These are phyloP conservation scores for Amphiduros pacificus DNA, from an alignment of 2,888 invertebrate species.

Conservation along the genomic window DNA sequence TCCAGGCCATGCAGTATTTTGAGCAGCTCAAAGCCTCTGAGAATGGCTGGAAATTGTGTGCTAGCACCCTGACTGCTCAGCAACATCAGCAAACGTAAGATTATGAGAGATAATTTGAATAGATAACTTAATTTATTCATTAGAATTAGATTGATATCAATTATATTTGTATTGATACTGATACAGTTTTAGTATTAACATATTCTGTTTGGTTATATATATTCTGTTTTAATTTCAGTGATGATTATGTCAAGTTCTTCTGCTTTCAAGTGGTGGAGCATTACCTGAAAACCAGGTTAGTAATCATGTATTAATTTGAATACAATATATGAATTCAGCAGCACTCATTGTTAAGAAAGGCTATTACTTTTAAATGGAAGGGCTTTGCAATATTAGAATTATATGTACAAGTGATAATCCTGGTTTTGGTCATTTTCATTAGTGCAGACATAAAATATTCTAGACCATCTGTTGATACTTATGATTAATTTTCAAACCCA, in stretches of 20 bases:
- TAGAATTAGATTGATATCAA: not conserved
- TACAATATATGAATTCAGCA: no score
- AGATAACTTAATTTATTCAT: not conserved
- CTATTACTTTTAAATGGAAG: no score
- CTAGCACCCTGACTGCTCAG: slow-evolving; percentile 53
- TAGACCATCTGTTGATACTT: no score
- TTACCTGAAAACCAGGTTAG: slow-evolving; percentile 60
- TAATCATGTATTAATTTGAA: no score
- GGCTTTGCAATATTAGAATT: no score
- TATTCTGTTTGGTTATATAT: not conserved
- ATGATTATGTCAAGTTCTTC: slow-evolving; percentile 62
- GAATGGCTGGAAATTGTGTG: slow-evolving; percentile 62
- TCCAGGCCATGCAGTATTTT: slow-evolving; percentile 61
- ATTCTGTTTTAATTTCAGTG: slow-evolving; percentile 41
- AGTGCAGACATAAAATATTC: no score
- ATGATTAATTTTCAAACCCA: no score
- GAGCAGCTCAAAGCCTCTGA: slow-evolving; percentile 60
- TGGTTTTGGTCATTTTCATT: no score
- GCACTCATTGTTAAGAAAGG: no score
- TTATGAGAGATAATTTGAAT: not conserved
- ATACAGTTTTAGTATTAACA: not conserved
- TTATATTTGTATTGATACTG: not conserved
- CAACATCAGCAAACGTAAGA: slow-evolving; percentile 46
- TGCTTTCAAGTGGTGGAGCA: slow-evolving; percentile 63
- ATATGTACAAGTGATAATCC: no score